Conservation (phyloP, 1,140 invertebrate species). For the Amphibalanus amphitrite region DNA sequence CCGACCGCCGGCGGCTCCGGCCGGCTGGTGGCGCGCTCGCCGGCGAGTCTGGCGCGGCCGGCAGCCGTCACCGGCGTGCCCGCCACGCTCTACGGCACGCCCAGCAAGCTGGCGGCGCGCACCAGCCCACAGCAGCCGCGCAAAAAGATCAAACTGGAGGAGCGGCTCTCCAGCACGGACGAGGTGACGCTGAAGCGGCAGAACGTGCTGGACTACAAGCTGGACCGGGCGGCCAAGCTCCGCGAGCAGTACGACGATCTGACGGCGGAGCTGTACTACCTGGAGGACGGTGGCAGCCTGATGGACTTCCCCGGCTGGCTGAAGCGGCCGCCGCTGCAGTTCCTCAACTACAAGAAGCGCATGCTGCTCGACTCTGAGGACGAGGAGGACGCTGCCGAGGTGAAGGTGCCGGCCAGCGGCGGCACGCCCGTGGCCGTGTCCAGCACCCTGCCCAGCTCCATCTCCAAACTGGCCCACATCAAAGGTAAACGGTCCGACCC, state of each 20-base stretch:
- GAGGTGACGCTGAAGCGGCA: background rate
- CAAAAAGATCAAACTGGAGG: background rate
- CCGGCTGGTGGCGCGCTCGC: background rate
- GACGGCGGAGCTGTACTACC: slow-evolving; percentile 63
- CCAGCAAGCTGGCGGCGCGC: background rate
- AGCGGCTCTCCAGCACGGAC: background rate
- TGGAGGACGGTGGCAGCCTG: slow-evolving; percentile 66
- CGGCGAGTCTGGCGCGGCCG: background rate
- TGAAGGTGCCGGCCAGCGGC: slow-evolving; percentile 42
- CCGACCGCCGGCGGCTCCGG: too few relatives aligned
- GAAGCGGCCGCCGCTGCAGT: slow-evolving; percentile 52
- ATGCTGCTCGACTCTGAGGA: slow-evolving; percentile 51
- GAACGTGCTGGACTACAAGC: background rate
- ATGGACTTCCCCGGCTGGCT: slow-evolving; percentile 68
- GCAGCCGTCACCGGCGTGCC: background rate
- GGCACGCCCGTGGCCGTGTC: slow-evolving; percentile 42
- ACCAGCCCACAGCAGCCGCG: background rate
- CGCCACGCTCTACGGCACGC: background rate
- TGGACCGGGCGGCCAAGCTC: background rate
- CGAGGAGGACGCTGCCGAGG: slow-evolving; percentile 37
- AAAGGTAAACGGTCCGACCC: slow-evolving; percentile 10
- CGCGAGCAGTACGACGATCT: slow-evolving; percentile 50
- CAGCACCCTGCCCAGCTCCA: slow-evolving; percentile 25
- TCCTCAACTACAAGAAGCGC: slow-evolving; percentile 51
- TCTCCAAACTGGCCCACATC: slow-evolving; percentile 12